Conservation (phyloP, 2,113 vertebrate genomes). For the Furnarius figulus region DNA sequence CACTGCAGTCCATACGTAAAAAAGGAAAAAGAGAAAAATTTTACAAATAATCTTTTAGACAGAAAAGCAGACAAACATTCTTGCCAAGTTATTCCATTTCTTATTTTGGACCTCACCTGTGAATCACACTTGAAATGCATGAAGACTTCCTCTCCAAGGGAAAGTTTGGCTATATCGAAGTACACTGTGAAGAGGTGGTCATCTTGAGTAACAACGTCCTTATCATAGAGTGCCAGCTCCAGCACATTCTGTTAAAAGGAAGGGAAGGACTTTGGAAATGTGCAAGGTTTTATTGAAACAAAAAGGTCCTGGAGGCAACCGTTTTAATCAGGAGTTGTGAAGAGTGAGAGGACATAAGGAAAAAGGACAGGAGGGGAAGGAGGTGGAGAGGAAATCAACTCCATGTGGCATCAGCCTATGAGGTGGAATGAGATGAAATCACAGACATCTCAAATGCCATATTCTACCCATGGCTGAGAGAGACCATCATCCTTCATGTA, state of each 20-base stretch:
- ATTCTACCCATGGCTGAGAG: neutral
- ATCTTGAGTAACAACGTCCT: constrained; percentile 66
- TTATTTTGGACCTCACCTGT: constrained; percentile 31
- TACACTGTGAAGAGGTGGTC: constrained; percentile 78
- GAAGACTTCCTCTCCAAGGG: constrained; percentile 50
- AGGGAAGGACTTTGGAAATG: neutral
- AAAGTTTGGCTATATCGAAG: constrained; percentile 74
- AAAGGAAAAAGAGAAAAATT: neutral
- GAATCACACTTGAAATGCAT: constrained; percentile 47
- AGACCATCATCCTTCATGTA: neutral
- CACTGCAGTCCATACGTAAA: neutral
- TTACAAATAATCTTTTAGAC: neutral
- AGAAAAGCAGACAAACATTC: neutral
- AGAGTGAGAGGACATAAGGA: neutral
- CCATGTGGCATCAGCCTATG: neutral
- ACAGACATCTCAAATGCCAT: neutral
- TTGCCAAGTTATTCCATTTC: neutral
- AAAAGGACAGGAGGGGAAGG: neutral
- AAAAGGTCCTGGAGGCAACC: neutral
- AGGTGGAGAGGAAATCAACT: neutral
- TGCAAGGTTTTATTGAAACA: neutral
- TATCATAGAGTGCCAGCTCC: constrained; percentile 74
- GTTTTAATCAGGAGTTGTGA: neutral
- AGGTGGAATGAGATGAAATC: neutral
- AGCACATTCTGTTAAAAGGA: constrained; percentile 70